phyloP scores from a whole-genome alignment of 2,888 invertebrate species.

The Ochropacha duplaris region DNA sequence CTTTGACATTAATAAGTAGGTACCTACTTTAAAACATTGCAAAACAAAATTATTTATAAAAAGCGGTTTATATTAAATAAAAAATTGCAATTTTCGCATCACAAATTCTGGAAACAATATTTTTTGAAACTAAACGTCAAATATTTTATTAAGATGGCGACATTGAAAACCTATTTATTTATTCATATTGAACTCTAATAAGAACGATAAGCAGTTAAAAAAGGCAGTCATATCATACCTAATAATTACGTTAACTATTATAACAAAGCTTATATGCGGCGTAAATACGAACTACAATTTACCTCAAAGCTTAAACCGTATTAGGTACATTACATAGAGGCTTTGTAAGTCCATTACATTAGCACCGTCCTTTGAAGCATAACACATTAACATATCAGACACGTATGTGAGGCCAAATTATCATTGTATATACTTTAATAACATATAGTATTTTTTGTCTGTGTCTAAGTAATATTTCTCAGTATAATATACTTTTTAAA shows the following conservation, averaged over 20 bases:
- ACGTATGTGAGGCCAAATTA: neutral
- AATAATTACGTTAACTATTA: too few species aligned
- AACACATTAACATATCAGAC: neutral
- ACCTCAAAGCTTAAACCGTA: neutral
- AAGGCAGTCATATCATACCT: neutral
- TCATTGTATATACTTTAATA: neutral
- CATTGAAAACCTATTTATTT: neutral
- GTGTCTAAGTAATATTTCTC: neutral
- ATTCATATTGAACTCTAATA: neutral
- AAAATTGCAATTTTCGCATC: too few species aligned
- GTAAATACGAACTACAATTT: neutral
- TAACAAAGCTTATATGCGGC: neutral
- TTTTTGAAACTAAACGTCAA: neutral
- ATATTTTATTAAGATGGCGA: neutral
- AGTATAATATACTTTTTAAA: too few species aligned
- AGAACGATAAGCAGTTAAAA: neutral
- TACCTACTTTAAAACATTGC: neutral
- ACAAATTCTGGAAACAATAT: neutral
- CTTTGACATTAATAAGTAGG: conserved; percentile 4
- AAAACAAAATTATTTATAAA: neutral
- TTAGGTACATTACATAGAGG: neutral
- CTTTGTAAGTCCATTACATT: neutral
- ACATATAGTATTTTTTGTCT: neutral
- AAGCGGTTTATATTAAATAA: neutral
- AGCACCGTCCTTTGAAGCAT: neutral